Evolutionary conservation across 2,888 invertebrate genomes (phyloP).

Genomic region (Eupithecia centaureata): DNA sequence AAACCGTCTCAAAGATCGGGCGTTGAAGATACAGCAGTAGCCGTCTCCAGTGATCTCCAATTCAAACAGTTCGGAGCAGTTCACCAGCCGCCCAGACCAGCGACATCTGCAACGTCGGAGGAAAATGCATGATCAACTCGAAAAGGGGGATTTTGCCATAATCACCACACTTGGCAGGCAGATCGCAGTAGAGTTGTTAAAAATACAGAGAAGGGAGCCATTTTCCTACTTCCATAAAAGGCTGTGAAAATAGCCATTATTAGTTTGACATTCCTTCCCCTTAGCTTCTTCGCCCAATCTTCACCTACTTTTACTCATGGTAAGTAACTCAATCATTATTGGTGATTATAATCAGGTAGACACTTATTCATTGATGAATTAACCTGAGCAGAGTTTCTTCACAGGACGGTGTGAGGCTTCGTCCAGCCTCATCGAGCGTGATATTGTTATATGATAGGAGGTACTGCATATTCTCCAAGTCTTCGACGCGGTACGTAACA

Average conservation of each 20-base stretch:
- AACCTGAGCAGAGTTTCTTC: constrained; percentile 63
- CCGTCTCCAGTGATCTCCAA: constrained; percentile 81
- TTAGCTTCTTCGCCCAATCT: too few species aligned
- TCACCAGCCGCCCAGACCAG: constrained; percentile 59
- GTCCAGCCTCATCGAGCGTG: constrained; percentile 51
- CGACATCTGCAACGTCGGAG: constrained; percentile 63
- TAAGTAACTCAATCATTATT: too few species aligned
- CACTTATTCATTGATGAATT: not conserved
- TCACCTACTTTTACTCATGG: too few species aligned
- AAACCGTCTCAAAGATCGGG: constrained; percentile 62
- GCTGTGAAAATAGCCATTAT: too few species aligned
- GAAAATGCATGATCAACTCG: not conserved
- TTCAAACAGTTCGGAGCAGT: constrained; percentile 75
- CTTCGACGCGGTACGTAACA: constrained; percentile 43
- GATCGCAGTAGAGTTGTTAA: too few species aligned
- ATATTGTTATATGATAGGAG: constrained; percentile 58
- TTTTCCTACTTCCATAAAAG: too few species aligned
- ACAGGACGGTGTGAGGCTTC: constrained; percentile 56
- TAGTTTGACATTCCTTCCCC: too few species aligned
- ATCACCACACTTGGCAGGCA: too few species aligned
- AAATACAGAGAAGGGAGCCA: too few species aligned
- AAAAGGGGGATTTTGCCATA: too few species aligned
- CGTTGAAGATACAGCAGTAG: constrained; percentile 84
- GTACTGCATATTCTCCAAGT: constrained; percentile 54
- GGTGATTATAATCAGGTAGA: too few species aligned